phyloP scores from a whole-genome alignment of 1,140 invertebrate species.

The Eulimnadia texana region DNA sequence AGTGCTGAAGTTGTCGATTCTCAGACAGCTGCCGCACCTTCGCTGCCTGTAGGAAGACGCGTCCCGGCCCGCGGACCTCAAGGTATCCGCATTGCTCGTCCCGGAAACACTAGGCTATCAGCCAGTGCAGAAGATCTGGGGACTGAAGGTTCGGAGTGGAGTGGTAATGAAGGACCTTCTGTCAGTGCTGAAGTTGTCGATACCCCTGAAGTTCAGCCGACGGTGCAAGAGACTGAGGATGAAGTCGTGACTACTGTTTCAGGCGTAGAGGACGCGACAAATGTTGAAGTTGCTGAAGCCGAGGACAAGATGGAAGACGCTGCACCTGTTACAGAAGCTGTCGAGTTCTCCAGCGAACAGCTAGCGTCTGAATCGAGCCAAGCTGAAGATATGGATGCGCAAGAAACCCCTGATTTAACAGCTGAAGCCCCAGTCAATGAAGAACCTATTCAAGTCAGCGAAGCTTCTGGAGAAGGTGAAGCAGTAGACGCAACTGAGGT shows the following conservation, averaged over 20 bases:
- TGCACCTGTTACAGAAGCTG: not conserved
- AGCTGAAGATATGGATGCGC: not conserved
- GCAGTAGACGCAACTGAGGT: not conserved
- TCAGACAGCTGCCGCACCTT: not conserved
- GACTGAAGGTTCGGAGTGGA: not conserved
- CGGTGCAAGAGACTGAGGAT: too few relatives aligned
- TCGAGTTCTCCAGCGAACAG: too few relatives aligned
- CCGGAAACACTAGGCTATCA: not conserved
- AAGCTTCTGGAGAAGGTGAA: not conserved
- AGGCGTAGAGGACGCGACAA: not conserved
- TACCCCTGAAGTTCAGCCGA: too few relatives aligned
- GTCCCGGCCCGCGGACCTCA: not conserved
- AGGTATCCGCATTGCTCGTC: constrained; percentile 3
- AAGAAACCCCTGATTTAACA: not conserved
- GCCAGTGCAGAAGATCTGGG: too few relatives aligned
- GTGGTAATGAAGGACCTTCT: not conserved
- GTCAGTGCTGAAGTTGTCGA: not conserved
- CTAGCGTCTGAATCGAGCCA: not conserved
- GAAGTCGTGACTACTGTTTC: not conserved
- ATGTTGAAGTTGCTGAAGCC: not conserved
- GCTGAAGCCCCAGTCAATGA: not conserved
- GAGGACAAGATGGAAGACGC: not conserved
- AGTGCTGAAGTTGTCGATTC: not conserved
- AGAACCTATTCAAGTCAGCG: not conserved
- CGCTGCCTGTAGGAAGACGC: not conserved